These are phyloP conservation scores for Rhogogaster chlorosoma DNA, from an alignment of 2,888 invertebrate species.

Conservation along the genomic window DNA sequence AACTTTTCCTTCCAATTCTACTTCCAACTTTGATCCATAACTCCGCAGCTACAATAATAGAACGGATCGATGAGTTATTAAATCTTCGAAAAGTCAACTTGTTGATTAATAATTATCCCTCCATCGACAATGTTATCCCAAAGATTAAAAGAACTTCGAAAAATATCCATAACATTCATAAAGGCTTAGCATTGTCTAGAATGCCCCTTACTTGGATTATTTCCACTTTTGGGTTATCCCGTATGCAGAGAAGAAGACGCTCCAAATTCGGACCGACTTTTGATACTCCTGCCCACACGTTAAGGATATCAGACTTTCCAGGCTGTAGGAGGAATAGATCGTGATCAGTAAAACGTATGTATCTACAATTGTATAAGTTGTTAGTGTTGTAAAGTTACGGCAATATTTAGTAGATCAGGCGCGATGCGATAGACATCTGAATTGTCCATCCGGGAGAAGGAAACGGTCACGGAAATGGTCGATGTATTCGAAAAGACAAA, in stretches of 20 bases:
- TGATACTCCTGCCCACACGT: conserved; percentile 71
- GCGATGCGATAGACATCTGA: conserved; percentile 78
- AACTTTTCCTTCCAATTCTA: conserved; percentile 76
- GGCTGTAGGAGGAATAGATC: conserved; percentile 62
- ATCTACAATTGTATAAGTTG: background rate
- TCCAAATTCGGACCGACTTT: conserved; percentile 70
- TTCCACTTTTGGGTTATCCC: conserved; percentile 82
- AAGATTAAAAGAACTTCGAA: too few relatives aligned
- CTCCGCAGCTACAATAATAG: conserved; percentile 74
- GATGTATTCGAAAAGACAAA: conserved; percentile 81
- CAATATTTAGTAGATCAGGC: conserved; percentile 68
- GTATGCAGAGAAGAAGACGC: conserved; percentile 75
- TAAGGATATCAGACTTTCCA: conserved; percentile 64
- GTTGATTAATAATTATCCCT: background rate
- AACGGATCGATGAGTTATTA: background rate
- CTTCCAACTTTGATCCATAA: conserved; percentile 79
- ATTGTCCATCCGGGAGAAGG: conserved; percentile 77
- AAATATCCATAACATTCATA: too few relatives aligned
- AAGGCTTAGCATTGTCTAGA: too few relatives aligned
- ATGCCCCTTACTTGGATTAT: conserved; percentile 71
- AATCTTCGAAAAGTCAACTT: background rate
- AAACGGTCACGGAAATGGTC: conserved; percentile 78
- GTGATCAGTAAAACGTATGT: background rate
- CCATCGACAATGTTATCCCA: too few relatives aligned
- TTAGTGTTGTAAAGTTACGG: conserved; percentile 57